Base-by-base conservation (phyloP, 2,113 vertebrate genomes). In the Engystomops pustulosus region DNA sequence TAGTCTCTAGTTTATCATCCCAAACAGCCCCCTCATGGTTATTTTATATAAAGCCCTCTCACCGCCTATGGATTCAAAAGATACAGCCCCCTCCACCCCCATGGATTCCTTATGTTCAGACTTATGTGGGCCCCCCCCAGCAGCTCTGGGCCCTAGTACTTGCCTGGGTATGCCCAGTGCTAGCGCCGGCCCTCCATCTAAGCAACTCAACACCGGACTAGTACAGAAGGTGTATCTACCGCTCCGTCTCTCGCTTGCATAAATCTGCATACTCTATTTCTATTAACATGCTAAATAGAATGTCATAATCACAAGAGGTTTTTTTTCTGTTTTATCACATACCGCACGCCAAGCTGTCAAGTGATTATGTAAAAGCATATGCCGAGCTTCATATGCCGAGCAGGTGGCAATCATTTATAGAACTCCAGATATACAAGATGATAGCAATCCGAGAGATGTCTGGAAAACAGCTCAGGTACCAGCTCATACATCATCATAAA, bases 341-440 rank as follows among this genome's bases (percentile, higher is more conserved):
- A 20, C 74, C 38, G 74, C 74, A 77, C 32, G 49, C 74, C 74
- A 77, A 77, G 30, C 74, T 55, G 45, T 81, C 47, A 55, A 69
- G 45, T 70, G 79, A 53, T 81, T 81, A 70, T 55, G 67, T 44
- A 70, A 69, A 81, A 70, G 45, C 79, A 81, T 81, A 81, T 81
- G 79, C 65, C 62, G 2, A 32, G 36, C 67, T 70, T 81, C 65
- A 38, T n/a, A n/a, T n/a, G n/a, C n/a, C n/a, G n/a, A 25, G 65
- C 79, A 81, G 45, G 45, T 25, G 30, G 67, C 49, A 69, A 55
- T 70, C 65, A 81, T 81, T 34, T 53, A 70, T 41, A 69, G 49
- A 51, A n/a, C 65, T 36, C 7, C 65, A 81, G 45, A 65, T 53
- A 70, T 9, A 55, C 18, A 34, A 23, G 12, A 51, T 49, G 45